A percentile compares a stretch with the other conserved stretches of the same genome.
Conservation (phyloP, 2,888 invertebrate species). For the Xiphydria camelus region DNA sequence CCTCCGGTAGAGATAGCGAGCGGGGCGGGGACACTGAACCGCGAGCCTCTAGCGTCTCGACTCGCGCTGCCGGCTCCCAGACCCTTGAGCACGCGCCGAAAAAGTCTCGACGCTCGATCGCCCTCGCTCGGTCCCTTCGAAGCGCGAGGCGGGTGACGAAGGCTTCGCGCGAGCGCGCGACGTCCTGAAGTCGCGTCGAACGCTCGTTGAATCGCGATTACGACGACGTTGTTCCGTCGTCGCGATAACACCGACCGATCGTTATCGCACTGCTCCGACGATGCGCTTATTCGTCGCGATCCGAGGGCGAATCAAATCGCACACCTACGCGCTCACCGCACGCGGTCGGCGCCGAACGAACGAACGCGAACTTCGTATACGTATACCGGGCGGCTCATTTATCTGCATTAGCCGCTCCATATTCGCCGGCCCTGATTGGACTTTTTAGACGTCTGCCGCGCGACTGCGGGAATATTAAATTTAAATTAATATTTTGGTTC, state of each 20-base stretch:
- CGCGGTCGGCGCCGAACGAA: too few relatives aligned
- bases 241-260: constrained; percentile 34
- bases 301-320: neutral
- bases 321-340: neutral
- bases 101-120: constrained; percentile 9
- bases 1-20: too few relatives aligned
- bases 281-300: too few relatives aligned
- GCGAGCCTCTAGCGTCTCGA: neutral
- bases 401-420: constrained; percentile 11
- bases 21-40: too few relatives aligned
- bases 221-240: constrained; percentile 29
- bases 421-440: constrained; percentile 14
- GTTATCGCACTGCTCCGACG: constrained; percentile 32
- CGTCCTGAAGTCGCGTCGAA: neutral
- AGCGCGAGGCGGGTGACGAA: neutral
- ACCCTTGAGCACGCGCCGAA: constrained; percentile 16
- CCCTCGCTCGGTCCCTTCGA: neutral
- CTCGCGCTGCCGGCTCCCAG: neutral
- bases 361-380: too few relatives aligned
- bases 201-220: constrained; percentile 18
- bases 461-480: constrained; percentile 14
- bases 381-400: constrained; percentile 13
- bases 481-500: constrained; percentile 17
- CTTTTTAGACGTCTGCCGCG: constrained; percentile 12
- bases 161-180: neutral